Evolutionary conservation across 2,113 vertebrate genomes (phyloP).

Genomic region (Melanerpes formicivorus): DNA sequence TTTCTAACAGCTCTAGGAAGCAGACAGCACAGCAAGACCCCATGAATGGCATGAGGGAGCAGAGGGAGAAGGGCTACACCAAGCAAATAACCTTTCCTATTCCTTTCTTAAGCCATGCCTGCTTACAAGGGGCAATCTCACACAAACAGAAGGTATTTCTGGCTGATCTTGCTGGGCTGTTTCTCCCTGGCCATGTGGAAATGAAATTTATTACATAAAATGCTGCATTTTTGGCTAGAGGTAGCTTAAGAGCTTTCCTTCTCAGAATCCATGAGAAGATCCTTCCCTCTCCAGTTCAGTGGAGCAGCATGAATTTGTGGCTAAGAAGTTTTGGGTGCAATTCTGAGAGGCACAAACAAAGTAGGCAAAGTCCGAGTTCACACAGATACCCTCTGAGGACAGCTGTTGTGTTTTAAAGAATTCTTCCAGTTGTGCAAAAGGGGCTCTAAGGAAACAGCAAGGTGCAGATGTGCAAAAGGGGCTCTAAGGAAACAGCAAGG

Average conservation of each 20-base stretch:
- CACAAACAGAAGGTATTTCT: not conserved
- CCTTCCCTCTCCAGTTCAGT: not conserved
- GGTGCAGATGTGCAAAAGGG: not conserved
- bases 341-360: constrained; percentile 20
- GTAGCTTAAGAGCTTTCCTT: not conserved
- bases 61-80: not conserved
- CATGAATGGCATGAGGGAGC: not conserved
- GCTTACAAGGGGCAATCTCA: not conserved
- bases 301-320: not conserved
- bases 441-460: not conserved
- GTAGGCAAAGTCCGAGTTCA: not conserved
- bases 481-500: not conserved
- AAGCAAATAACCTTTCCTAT: not conserved
- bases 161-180: not conserved
- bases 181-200: not conserved
- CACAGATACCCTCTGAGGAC: not conserved
- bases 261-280: not conserved
- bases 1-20: not conserved
- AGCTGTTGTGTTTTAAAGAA: not conserved
- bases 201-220: not conserved
- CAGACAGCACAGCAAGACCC: not conserved
- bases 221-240: not conserved
- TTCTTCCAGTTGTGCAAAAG: constrained; percentile 27
- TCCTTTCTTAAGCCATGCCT: not conserved
- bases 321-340: not conserved